phyloP scores from a whole-genome alignment of 2,797 vertebrate species.

The Sebastes hubbsi region DNA sequence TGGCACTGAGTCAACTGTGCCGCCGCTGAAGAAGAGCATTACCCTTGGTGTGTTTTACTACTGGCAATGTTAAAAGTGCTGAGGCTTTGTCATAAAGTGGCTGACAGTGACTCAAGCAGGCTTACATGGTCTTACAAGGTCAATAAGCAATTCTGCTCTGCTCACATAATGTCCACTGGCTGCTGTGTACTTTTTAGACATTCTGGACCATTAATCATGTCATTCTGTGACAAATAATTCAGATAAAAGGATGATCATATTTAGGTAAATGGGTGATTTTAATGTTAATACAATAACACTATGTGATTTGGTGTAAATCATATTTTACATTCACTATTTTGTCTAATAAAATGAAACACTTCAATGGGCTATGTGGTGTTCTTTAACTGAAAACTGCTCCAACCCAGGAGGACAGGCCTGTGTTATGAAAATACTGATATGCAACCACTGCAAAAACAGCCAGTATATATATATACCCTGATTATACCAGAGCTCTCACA shows the following conservation, averaged over 20 bases:
- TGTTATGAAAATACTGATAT: background rate
- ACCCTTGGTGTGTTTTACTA: conserved; percentile 41
- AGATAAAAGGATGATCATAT: background rate
- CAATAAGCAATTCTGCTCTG: conserved; percentile 26
- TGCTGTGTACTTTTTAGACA: background rate
- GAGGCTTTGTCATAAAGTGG: conserved; percentile 13
- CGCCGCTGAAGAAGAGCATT: conserved; percentile 19
- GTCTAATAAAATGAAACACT: background rate
- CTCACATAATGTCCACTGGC: background rate
- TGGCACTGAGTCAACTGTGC: conserved; percentile 41
- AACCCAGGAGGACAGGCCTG: conserved; percentile 12
- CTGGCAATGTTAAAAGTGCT: conserved; percentile 44
- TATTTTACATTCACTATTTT: background rate
- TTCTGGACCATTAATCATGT: background rate
- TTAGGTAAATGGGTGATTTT: rapidly evolving
- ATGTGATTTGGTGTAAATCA: background rate
- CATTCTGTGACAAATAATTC: background rate
- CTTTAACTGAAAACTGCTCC: background rate
- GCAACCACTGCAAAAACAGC: conserved; percentile 1
- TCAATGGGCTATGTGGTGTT: background rate
- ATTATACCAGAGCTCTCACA: background rate
- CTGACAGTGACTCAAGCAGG: conserved; percentile 45
- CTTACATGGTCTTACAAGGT: conserved; percentile 20
- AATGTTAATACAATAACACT: background rate
- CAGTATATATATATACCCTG: background rate